Conservation (phyloP, 2,888 invertebrate species). For the Ophion obscuratus region DNA sequence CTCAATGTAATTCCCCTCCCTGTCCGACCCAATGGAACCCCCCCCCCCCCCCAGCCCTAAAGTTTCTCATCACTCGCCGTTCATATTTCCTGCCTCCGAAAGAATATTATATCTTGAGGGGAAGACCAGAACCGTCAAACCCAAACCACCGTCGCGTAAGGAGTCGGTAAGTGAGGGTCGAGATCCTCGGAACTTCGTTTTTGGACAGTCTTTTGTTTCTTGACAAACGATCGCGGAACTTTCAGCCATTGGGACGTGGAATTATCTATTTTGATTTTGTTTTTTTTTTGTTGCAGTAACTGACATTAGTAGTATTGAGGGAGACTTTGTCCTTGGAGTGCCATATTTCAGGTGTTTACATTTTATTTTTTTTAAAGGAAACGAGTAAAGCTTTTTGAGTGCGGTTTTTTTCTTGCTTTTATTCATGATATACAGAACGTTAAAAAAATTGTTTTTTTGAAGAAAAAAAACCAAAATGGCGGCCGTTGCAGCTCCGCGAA, state of each 20-base stretch:
- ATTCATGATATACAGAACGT: too few relatives aligned
- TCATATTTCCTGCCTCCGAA: slow-evolving; percentile 41
- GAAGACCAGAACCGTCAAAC: slow-evolving; percentile 40
- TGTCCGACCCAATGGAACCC: slow-evolving; percentile 26
- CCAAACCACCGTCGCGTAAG: slow-evolving; percentile 32
- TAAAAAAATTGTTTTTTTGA: too few relatives aligned
- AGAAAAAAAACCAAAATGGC: too few relatives aligned
- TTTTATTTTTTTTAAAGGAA: too few relatives aligned
- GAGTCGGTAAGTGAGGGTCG: neutral
- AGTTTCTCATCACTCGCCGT: slow-evolving; percentile 54
- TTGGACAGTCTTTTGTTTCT: neutral
- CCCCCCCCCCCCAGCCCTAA: slow-evolving; percentile 24
- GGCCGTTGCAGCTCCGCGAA: too few relatives aligned
- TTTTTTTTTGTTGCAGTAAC: neutral
- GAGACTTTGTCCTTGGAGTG: too few relatives aligned
- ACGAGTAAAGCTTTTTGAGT: too few relatives aligned
- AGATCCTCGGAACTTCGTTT: neutral
- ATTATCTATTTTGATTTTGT: slow-evolving; percentile 2
- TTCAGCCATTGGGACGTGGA: neutral
- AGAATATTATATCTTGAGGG: slow-evolving; percentile 56
- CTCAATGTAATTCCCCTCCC: slow-evolving; percentile 15
- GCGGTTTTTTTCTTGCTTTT: too few relatives aligned
- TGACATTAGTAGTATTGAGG: too few relatives aligned
- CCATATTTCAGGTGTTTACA: too few relatives aligned
- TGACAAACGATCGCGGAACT: neutral